Evolutionary conservation across 2,113 vertebrate genomes (phyloP), one percentile per base, ranked within the genome.

Genomic region (Serinus canaria): DNA sequence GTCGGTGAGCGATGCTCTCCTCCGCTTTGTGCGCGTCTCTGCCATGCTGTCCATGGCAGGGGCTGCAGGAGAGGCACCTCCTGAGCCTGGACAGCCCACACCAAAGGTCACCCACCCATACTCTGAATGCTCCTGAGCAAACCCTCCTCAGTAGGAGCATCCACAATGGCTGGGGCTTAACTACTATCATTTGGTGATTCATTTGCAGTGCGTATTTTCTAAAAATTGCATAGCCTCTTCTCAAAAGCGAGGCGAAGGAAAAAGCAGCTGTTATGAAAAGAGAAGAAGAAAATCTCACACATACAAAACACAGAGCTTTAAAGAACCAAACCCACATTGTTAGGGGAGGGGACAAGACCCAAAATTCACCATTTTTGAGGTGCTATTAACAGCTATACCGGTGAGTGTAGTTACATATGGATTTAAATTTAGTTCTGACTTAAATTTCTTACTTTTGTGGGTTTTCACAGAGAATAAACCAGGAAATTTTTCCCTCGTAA

Each of bases 151-250:
- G 46, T 0, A 62, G 63, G 50, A 96, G 92, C 89, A 82, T 92
- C 89, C 95, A 94, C 93, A 85, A 87, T 94, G 95, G 81, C 74
- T 93, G 80, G 58, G 78, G 41, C 79, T 95, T 86, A 95, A 88
- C 83, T 96, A 74, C 92, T 96, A 78, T 81, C 92, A 97, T 97
- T 96, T 93, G 95, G 91, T 96, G 95, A 97, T 87, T 97, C 94
- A 93, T 96, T 94, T 94, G 92, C 56, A 83, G 79, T 50, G 60
- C 35, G 28, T 96, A 83, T 96, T 96, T 96, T 95, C 95, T 97
- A 96, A 97, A 97, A 97, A 96, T 94, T 95, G 86, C 95, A 80
- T 78, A 72, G 73, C 60, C 70, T 67, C 86, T 94, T 94, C 85
- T 94, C 81, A 91, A 83, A 94, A 94, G 94, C 89, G 78, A 91